Evolutionary conservation across 2,113 vertebrate genomes (phyloP).

Genomic region (Podarcis cretensis): DNA sequence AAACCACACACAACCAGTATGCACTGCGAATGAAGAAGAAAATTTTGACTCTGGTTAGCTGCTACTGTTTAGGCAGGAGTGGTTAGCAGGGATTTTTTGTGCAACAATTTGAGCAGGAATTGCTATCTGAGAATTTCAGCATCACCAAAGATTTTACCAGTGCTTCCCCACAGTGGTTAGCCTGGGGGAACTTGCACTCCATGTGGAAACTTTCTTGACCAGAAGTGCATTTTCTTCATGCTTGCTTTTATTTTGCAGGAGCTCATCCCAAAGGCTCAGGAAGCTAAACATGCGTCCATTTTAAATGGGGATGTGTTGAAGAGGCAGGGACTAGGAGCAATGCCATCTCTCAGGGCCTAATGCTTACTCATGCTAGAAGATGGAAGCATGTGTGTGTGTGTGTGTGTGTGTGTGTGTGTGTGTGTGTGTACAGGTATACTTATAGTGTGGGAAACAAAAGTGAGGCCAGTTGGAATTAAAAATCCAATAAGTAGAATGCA

Average conservation of each 20-base stretch:
- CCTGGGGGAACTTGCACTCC: background rate
- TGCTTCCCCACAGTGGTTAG: background rate
- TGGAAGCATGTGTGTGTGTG: too few relatives aligned
- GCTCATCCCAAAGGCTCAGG: background rate
- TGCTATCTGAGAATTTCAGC: background rate
- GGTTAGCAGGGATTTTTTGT: background rate
- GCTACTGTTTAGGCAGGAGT: background rate
- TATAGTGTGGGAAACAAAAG: background rate
- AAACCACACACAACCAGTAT: too few relatives aligned
- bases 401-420: too few relatives aligned
- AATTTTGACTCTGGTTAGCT: background rate
- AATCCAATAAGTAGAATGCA: background rate
- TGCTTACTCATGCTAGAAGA: background rate
- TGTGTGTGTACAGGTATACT: too few relatives aligned
- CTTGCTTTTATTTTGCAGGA: background rate
- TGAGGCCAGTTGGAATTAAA: background rate
- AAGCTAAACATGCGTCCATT: background rate
- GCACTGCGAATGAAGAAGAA: background rate
- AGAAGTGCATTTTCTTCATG: background rate
- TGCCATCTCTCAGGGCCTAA: background rate
- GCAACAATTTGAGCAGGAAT: background rate
- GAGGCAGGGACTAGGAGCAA: too few relatives aligned
- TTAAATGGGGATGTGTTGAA: background rate
- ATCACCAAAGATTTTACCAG: background rate
- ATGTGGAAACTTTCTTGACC: background rate